A percentile compares a stretch with the other conserved stretches of the same genome.
Conservation (phyloP, 1,140 invertebrate species). For the Anadara kagoshimensis region DNA sequence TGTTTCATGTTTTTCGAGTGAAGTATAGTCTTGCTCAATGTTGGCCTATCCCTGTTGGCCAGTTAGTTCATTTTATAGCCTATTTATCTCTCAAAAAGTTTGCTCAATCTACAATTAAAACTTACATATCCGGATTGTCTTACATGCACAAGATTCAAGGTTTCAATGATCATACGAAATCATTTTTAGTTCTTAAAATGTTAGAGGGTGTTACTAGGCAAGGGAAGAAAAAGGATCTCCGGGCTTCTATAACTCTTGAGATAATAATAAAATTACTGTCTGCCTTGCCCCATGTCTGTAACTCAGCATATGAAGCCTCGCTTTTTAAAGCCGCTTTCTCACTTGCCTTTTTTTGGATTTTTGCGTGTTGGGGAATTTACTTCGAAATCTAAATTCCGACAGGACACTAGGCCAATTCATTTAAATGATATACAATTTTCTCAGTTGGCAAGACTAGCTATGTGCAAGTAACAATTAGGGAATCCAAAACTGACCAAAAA, state of each 20-base stretch:
- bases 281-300: neutral
- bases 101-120: neutral
- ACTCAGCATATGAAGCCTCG: neutral
- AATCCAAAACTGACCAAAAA: too few relatives aligned
- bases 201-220: neutral
- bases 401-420: too few relatives aligned
- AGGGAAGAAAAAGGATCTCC: neutral
- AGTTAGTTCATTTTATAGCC: neutral
- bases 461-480: too few relatives aligned
- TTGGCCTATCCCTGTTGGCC: neutral
- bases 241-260: neutral
- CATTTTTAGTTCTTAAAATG: neutral
- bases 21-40: neutral
- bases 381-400: too few relatives aligned
- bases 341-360: too few relatives aligned
- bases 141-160: neutral
- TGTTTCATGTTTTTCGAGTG: too few relatives aligned
- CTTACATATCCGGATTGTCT: neutral
- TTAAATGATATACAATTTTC: too few relatives aligned
- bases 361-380: too few relatives aligned
- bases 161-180: neutral
- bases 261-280: neutral
- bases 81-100: neutral
- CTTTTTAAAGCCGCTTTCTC: neutral
- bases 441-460: too few relatives aligned